Evolutionary conservation across 2,888 invertebrate genomes (phyloP).

Genomic region (Sarcophaga subvicina): DNA sequence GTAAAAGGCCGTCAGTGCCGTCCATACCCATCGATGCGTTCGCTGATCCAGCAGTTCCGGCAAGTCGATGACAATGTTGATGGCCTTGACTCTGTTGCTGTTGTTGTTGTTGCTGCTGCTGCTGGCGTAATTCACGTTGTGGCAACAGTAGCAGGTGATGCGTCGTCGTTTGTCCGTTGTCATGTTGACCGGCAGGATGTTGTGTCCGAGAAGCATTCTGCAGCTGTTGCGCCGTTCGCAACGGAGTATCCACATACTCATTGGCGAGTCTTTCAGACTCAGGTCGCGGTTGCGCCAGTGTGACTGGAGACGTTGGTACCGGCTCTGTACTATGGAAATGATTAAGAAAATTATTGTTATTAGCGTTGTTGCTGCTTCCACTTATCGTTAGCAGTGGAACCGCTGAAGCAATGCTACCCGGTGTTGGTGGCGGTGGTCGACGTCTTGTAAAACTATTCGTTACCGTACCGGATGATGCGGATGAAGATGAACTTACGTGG

Average conservation of each 20-base stretch:
- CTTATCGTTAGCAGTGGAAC: slow-evolving; percentile 72
- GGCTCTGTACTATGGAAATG: slow-evolving; percentile 81
- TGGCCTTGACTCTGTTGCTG: slow-evolving; percentile 72
- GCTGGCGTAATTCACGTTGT: slow-evolving; percentile 83
- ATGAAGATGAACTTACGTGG: slow-evolving; percentile 75
- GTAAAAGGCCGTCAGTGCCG: slow-evolving; percentile 82
- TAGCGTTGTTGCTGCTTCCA: slow-evolving; percentile 66
- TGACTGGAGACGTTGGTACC: slow-evolving; percentile 81
- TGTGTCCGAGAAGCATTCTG: slow-evolving; percentile 82
- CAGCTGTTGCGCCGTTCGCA: slow-evolving; percentile 83
- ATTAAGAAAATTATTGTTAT: slow-evolving; percentile 78
- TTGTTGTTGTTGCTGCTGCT: slow-evolving; percentile 83
- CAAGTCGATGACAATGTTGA: slow-evolving; percentile 73
- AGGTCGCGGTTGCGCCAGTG: slow-evolving; percentile 89
- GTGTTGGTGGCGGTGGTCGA: slow-evolving; percentile 76
- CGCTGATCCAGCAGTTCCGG: slow-evolving; percentile 72
- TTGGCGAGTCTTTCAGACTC: slow-evolving; percentile 93
- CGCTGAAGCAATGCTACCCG: slow-evolving; percentile 60
- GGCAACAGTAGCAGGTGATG: slow-evolving; percentile 83
- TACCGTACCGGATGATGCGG: slow-evolving; percentile 75
- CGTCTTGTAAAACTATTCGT: slow-evolving; percentile 80
- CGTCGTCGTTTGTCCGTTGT: slow-evolving; percentile 82
- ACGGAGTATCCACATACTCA: slow-evolving; percentile 96
- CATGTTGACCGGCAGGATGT: slow-evolving; percentile 81
- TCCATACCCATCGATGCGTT: slow-evolving; percentile 67